Base-by-base conservation (phyloP, 2,888 invertebrate species). In the Tinea trinotella region DNA sequence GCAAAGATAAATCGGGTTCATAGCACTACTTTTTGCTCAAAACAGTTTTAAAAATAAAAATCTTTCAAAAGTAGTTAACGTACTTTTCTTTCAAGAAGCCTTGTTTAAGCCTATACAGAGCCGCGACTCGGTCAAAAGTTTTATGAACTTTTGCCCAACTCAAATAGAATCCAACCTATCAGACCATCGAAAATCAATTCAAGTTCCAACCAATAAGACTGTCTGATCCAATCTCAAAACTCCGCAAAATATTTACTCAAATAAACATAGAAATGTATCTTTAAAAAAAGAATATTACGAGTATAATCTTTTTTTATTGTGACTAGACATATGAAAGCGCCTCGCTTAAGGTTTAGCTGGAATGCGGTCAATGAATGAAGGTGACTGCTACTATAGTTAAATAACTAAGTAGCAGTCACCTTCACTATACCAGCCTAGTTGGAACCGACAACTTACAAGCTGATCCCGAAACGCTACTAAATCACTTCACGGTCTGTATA, bases 51-150 rank as follows among this genome's bases (percentile, higher is more conserved):
- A 50, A 22, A 24, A 50, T 24, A 50, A 50, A 18, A 50, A 50
- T 50, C 64, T 66, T 72, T 74, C 67, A 65, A 67, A 79, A 75
- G 73, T 75, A 76, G 65, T 74, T 71, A 54, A 20, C 20, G 20
- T 36, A 19, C 22, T 24, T 48, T 48, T 34, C 73, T 68, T 48
- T n/a, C 73, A 68, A 67, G 71, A 73, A 68, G 70, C 67, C 74
- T 69, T 66, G 71, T 71, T 72, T 72, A 74, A 73, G 79, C 69
- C 73, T 76, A 77, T 79, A 76, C 74, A 71, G 63, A 66, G 65
- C 72, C 71, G 59, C 71, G 69, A 73, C 67, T 74, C 76, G 68
- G 68, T 64, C 66, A 62, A 57, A 76, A 80, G 68, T 79, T 76
- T 67, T 61, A 61, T 63, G 55, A 69, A 77, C 67, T 74, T 76